Evolutionary conservation across 2,797 vertebrate genomes (phyloP).

Genomic region (Sphaeramia orbicularis): DNA sequence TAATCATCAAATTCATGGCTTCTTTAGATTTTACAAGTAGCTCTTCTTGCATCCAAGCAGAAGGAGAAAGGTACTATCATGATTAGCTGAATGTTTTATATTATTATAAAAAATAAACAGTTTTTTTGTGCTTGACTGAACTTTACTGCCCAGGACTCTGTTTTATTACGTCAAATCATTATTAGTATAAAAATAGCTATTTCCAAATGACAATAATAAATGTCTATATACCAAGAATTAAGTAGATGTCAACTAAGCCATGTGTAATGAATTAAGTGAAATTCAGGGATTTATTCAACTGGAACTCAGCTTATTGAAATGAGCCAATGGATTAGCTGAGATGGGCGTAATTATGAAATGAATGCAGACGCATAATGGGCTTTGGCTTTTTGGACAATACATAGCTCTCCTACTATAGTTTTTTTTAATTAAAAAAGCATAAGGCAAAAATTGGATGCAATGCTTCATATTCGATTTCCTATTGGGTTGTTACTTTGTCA

Average conservation of each 20-base stretch:
- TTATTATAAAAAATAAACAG: not conserved
- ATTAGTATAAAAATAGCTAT: constrained; percentile 35
- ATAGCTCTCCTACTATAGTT: constrained; percentile 40
- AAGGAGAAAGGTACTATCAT: too few relatives aligned
- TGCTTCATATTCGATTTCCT: constrained; percentile 21
- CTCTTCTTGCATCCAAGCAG: too few relatives aligned
- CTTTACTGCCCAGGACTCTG: constrained; percentile 11
- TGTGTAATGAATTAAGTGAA: constrained; percentile 55
- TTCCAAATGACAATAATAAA: constrained; percentile 48
- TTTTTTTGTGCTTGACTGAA: constrained; percentile 20
- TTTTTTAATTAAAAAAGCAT: constrained; percentile 55
- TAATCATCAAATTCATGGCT: too few relatives aligned
- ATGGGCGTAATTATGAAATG: constrained; percentile 73
- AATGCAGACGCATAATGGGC: constrained; percentile 66
- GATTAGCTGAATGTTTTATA: too few relatives aligned
- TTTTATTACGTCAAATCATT: constrained; percentile 19
- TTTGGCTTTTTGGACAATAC: constrained; percentile 62
- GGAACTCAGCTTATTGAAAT: constrained; percentile 60
- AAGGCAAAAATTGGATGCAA: constrained; percentile 36
- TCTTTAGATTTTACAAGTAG: too few relatives aligned
- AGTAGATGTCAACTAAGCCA: constrained; percentile 51
- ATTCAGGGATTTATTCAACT: constrained; percentile 54
- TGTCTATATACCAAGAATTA: constrained; percentile 35
- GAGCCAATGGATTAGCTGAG: constrained; percentile 57
- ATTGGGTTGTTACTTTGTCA: constrained; percentile 30